phyloP scores from a whole-genome alignment of 1,140 invertebrate species.

The Neodiprion fabricii region DNA sequence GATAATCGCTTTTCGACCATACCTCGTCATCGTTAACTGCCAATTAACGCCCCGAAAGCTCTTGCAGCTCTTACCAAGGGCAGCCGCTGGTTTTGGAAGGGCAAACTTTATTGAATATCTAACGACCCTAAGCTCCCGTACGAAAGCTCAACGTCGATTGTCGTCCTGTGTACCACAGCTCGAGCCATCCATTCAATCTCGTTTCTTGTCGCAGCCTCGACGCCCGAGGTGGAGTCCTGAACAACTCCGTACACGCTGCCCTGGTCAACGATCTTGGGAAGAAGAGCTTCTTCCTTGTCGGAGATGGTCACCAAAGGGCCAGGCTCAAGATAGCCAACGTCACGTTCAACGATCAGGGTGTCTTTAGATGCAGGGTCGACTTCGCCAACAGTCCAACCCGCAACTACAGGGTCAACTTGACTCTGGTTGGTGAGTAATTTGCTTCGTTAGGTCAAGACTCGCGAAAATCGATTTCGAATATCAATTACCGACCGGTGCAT shows the following conservation, averaged over 20 bases:
- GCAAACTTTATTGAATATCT: too few species aligned
- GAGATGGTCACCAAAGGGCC: constrained; percentile 70
- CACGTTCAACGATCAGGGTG: constrained; percentile 74
- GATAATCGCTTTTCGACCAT: too few species aligned
- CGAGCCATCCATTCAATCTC: background rate
- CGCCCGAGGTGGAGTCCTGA: constrained; percentile 71
- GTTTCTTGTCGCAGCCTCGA: constrained; percentile 71
- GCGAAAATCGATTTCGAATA: too few species aligned
- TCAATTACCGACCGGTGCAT: too few species aligned
- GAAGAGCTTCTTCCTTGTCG: constrained; percentile 76
- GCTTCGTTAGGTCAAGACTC: too few species aligned
- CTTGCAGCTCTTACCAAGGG: constrained; percentile 7
- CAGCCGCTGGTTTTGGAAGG: constrained; percentile 3
- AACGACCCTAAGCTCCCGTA: too few species aligned
- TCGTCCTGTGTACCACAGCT: background rate
- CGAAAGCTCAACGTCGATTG: background rate
- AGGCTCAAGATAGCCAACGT: constrained; percentile 77
- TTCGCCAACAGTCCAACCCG: constrained; percentile 84
- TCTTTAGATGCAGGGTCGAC: constrained; percentile 85
- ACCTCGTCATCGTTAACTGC: too few species aligned
- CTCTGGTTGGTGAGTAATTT: constrained; percentile 77
- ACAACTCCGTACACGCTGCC: constrained; percentile 72
- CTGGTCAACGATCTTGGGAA: constrained; percentile 77
- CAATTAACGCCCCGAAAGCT: background rate
- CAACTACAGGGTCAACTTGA: constrained; percentile 84